phyloP scores from a whole-genome alignment of 2,113 vertebrate species.

The Scophthalmus maximus region DNA sequence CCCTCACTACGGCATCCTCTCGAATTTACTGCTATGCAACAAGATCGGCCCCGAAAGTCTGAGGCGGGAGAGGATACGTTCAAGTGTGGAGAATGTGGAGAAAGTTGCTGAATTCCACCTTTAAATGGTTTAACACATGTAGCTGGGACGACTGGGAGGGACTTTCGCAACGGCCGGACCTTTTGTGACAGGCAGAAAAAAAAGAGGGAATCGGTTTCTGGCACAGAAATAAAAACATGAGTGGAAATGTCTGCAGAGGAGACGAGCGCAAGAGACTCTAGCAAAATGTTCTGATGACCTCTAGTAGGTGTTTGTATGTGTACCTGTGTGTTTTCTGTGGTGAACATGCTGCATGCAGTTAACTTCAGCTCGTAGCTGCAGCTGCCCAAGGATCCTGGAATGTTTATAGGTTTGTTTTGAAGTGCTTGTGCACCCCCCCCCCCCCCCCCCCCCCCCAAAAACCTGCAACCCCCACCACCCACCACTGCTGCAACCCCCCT shows the following conservation, averaged over 20 bases:
- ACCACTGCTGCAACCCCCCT: background rate
- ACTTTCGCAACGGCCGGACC: constrained; percentile 48
- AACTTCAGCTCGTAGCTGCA: constrained; percentile 57
- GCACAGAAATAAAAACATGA: constrained; percentile 2
- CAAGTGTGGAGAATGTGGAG: constrained; percentile 64
- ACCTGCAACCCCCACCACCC: constrained; percentile 28
- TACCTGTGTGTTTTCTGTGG: constrained; percentile 24
- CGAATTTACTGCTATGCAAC: constrained; percentile 65
- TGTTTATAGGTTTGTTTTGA: constrained; percentile 83
- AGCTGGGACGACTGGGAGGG: constrained; percentile 15
- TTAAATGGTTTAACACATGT: constrained; percentile 68
- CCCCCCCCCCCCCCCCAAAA: constrained; percentile 21
- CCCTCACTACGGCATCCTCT: constrained; percentile 55
- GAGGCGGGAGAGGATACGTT: constrained; percentile 39
- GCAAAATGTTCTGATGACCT: background rate
- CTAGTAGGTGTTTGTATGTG: constrained; percentile 29
- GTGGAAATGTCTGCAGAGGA: constrained; percentile 11
- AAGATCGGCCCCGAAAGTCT: constrained; percentile 66
- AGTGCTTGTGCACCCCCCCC: constrained; percentile 55
- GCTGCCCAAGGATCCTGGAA: constrained; percentile 69
- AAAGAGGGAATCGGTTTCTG: constrained; percentile 13
- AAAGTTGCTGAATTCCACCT: constrained; percentile 50
- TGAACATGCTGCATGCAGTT: constrained; percentile 37
- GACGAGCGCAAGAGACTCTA: background rate
- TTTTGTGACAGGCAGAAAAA: constrained; percentile 30